A percentile compares a stretch with the other conserved stretches of the same genome.
Evolutionary conservation across 2,888 invertebrate genomes (phyloP).

Genomic region (Phengaris arion): DNA sequence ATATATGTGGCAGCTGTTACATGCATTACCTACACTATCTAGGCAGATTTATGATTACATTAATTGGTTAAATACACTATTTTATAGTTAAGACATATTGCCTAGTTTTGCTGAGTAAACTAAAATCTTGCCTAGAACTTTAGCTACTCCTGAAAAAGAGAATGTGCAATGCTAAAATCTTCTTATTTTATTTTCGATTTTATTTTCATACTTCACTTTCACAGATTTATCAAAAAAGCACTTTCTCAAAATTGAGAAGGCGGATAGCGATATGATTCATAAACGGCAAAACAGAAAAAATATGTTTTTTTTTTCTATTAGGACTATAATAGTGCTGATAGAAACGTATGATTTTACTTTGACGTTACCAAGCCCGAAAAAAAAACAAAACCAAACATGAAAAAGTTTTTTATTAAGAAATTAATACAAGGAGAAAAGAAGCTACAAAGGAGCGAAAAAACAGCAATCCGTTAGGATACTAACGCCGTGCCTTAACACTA

Average conservation of each 20-base stretch:
- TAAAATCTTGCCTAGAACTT: constrained; percentile 63
- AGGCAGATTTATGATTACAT: constrained; percentile 67
- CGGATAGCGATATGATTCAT: constrained; percentile 55
- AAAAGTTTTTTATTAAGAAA: no score
- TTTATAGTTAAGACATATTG: not conserved
- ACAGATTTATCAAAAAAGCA: constrained; percentile 61
- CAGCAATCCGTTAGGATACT: not conserved
- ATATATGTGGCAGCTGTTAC: constrained; percentile 75
- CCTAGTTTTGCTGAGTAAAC: constrained; percentile 47
- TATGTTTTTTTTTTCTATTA: no score
- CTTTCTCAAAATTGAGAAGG: constrained; percentile 54
- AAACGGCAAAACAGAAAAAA: constrained; percentile 28
- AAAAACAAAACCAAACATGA: not conserved
- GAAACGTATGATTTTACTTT: not conserved
- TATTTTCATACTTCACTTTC: constrained; percentile 73
- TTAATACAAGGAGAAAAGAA: not conserved
- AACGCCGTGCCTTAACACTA: not conserved
- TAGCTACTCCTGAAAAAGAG: constrained; percentile 73
- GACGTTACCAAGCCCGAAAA: not conserved
- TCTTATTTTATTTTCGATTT: constrained; percentile 71
- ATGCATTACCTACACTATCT: constrained; percentile 67
- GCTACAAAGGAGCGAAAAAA: not conserved
- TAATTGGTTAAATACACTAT: not conserved
- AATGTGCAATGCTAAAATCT: constrained; percentile 78
- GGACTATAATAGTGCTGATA: no score